Conservation (phyloP, 2,113 vertebrate genomes). For the human (Homo sapiens) region DNA sequence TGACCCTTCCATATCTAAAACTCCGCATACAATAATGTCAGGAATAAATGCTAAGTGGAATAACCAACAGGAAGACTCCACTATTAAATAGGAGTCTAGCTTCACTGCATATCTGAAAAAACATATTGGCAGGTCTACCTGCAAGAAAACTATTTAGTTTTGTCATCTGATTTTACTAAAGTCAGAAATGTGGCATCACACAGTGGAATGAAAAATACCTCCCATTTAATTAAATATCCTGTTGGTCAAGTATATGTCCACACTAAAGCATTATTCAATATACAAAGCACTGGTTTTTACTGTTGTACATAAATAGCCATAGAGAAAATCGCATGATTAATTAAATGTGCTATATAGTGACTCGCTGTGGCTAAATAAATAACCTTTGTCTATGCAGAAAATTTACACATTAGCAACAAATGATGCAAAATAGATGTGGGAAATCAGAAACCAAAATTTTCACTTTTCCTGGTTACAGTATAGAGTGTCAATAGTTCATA, state of each 20-base stretch:
- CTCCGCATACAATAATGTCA: background rate
- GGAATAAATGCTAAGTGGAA: background rate
- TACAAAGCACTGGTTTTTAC: background rate
- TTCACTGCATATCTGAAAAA: background rate
- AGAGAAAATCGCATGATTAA: constrained; percentile 8
- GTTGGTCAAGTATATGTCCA: background rate
- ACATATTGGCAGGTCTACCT: background rate
- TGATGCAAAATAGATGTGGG: background rate
- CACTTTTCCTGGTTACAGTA: background rate
- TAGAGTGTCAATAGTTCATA: background rate
- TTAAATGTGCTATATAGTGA: constrained; percentile 45
- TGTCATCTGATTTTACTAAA: background rate
- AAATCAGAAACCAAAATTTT: constrained; percentile 21
- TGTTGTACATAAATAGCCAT: constrained; percentile 19
- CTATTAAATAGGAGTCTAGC: background rate
- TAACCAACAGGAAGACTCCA: background rate
- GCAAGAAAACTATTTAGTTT: background rate
- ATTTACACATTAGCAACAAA: background rate
- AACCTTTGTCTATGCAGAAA: background rate
- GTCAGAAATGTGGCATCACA: background rate
- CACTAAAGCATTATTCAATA: background rate
- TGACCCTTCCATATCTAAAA: background rate
- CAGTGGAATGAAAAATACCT: background rate
- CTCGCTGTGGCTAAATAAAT: constrained; percentile 27
- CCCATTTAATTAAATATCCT: background rate